Evolutionary conservation across 2,113 vertebrate genomes (phyloP).

Genomic region (Zootoca vivipara): DNA sequence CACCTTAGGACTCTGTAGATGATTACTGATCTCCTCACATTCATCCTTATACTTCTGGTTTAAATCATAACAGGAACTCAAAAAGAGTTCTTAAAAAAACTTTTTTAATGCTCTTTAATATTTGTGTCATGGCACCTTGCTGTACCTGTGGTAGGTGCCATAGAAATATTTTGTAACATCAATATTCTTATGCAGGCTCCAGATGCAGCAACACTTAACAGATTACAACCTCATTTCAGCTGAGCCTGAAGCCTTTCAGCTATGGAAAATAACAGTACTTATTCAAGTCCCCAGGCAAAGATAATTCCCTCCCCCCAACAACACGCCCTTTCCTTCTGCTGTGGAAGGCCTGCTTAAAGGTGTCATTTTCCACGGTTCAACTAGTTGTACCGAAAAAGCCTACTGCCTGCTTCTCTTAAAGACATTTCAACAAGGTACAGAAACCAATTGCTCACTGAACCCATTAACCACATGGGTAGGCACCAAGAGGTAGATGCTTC

Average conservation of each 20-base stretch:
- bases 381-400: slow-evolving; percentile 11
- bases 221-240: slow-evolving; percentile 26
- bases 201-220: slow-evolving; percentile 6
- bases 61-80: background rate
- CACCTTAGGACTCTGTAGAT: background rate
- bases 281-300: background rate
- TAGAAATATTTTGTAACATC: slow-evolving; percentile 37
- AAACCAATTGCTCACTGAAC: background rate
- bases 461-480: background rate
- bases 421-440: background rate
- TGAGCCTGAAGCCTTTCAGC: slow-evolving; percentile 18
- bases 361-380: slow-evolving; percentile 8
- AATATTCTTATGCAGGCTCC: slow-evolving; percentile 17
- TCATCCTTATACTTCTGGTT: background rate
- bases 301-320: background rate
- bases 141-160: slow-evolving; percentile 30
- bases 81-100: background rate
- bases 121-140: slow-evolving; percentile 8
- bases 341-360: slow-evolving; percentile 21
- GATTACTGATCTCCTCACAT: background rate
- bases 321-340: slow-evolving; percentile 2
- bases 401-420: slow-evolving; percentile 1
- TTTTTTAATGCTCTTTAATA: background rate
- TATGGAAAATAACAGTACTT: slow-evolving; percentile 17
- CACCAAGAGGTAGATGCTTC: background rate